Percentiles rank a stretch among this genome's conserved stretches.
These are phyloP conservation scores for Macaca mulatta DNA, from an alignment of 2,113 vertebrate species.

Conservation along the genomic window DNA sequence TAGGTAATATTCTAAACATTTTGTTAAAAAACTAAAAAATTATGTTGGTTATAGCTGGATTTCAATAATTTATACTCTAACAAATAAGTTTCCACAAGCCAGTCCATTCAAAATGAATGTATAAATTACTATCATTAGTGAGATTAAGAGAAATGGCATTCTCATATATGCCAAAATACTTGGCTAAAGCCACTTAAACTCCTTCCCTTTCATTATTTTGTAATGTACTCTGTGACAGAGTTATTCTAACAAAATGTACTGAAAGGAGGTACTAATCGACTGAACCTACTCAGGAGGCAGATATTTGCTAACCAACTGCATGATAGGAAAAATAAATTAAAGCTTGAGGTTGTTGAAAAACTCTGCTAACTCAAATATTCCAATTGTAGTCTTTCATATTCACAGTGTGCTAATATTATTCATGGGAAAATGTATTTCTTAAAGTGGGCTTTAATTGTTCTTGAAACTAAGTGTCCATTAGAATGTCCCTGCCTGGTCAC, in stretches of 20 bases:
- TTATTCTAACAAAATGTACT: not conserved
- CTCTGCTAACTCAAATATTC: not conserved
- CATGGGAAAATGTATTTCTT: not conserved
- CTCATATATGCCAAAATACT: not conserved
- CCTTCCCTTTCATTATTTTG: not conserved
- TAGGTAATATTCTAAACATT: not conserved
- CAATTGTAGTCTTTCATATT: not conserved
- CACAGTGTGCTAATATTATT: not conserved
- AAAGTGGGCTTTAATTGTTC: slow-evolving; percentile 2
- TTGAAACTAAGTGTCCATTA: not conserved
- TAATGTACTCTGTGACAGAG: not conserved
- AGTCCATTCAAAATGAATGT: not conserved
- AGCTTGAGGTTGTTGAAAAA: not conserved
- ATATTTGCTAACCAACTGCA: not conserved
- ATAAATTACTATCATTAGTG: not conserved
- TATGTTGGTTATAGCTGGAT: not conserved
- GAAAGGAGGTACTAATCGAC: not conserved
- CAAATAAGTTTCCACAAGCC: not conserved
- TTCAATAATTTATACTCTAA: not conserved
- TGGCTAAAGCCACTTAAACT: not conserved
- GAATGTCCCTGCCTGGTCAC: not conserved
- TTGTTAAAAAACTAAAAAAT: not conserved
- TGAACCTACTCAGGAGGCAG: not conserved
- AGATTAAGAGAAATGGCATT: not conserved
- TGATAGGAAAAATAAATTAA: not conserved